Base-by-base conservation (phyloP, 2,797 vertebrate genomes). In the Helicolenus hilgendorfi region DNA sequence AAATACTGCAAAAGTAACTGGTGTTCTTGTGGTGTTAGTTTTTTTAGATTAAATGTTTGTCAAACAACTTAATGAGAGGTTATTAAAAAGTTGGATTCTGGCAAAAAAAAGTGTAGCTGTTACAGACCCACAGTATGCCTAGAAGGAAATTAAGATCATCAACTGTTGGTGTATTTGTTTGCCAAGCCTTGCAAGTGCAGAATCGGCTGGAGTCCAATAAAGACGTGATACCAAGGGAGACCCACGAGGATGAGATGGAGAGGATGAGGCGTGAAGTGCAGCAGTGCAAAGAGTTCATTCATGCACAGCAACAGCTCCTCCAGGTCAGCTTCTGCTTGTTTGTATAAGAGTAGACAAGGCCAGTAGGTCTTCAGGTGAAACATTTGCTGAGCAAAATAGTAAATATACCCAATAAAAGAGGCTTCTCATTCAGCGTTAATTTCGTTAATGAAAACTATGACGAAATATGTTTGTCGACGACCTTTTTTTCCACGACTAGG, bases 201-300 rank as follows among this genome's bases (percentile, higher is more conserved):
- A 94, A 93, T 91, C 97, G 94, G 85, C 85, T 95, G 84, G 95
- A 96, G 53, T 96, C 92, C 26, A 96, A 93, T 26, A 97, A 97
- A 83, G 98, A 98, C 64, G 94, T 98, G 65, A 97, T 99, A 78
- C 97, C 98, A 59, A 97, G 96, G 87, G 98, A 98, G 87, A 97
- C 97, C 31, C 98, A 99, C 1, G 98, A 99, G 76, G 97, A 98
- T 58, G 98, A 98, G 95, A 97, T 98, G 79, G 98, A 98, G 91
- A 97, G 97, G 71, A 97, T 99, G 49, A 98, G 98, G 77, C 63
- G 96, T 80, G 98, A 99, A 96, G 98, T 99, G 82, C 98, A 98
- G 75, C 98, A 99, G 11, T 99, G 98, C 92, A 98, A 98, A 95
- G 99, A 99, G 91, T 99, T 99, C 95, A 99, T 99, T 89, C 98